Evolutionary conservation across 2,797 vertebrate species (phyloP).

Genomic region (Megaceryle alcyon): DNA sequence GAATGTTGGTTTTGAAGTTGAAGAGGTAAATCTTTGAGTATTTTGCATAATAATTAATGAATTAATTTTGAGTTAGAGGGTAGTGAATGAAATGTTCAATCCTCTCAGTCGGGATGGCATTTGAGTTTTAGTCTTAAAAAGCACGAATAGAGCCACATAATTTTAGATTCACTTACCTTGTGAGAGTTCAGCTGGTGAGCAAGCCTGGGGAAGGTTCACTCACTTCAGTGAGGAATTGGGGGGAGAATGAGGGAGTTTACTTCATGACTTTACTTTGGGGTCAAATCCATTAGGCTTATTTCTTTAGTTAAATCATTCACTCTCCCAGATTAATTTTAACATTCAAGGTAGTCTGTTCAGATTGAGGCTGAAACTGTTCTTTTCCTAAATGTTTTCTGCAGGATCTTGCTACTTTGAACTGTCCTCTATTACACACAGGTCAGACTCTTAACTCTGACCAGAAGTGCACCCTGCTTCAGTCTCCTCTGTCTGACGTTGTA

Average conservation of each 20-base stretch:
- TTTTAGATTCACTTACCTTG: neutral
- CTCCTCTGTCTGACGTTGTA: neutral
- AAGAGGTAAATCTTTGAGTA: neutral
- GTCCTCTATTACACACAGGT: neutral
- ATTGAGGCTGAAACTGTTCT: conserved; percentile 1
- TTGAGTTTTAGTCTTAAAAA: neutral
- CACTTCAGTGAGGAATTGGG: neutral
- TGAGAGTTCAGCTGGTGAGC: neutral
- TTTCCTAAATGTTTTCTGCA: conserved; percentile 1
- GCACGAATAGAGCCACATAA: neutral
- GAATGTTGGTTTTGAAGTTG: neutral
- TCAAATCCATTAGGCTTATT: neutral
- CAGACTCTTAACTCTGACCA: neutral
- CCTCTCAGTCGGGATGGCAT: neutral
- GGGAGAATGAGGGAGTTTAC: neutral
- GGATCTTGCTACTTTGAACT: neutral
- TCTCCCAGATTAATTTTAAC: conserved; percentile 37
- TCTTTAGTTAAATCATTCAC: neutral
- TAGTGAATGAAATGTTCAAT: neutral
- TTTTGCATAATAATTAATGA: neutral
- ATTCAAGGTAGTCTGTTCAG: neutral
- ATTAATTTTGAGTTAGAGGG: neutral
- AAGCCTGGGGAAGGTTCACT: neutral
- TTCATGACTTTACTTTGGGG: neutral
- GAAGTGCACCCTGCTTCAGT: neutral